Percentiles rank a stretch among this genome's conserved stretches.
Conservation (phyloP, 2,113 vertebrate species). For the Clinocottus analis region DNA sequence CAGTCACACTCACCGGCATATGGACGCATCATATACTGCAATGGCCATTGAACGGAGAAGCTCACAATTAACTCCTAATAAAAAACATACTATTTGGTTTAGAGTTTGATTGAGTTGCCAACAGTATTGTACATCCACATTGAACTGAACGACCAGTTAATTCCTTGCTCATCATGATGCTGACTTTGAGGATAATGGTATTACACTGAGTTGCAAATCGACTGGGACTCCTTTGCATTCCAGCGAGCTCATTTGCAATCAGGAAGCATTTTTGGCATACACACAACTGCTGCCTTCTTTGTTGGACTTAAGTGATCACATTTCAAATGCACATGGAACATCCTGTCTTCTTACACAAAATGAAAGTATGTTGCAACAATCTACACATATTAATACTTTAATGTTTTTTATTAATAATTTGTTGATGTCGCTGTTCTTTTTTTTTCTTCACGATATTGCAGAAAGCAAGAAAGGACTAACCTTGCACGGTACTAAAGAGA, state of each 20-base stretch:
- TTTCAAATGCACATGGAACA: constrained; percentile 15
- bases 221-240: not conserved
- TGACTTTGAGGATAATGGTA: constrained; percentile 1
- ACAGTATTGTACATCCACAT: not conserved
- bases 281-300: constrained; percentile 25
- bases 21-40: not conserved
- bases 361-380: not conserved
- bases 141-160: not conserved
- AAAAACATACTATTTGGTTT: not conserved
- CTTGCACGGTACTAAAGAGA: not conserved
- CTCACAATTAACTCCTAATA: not conserved
- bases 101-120: not conserved
- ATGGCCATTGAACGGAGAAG: constrained; percentile 1
- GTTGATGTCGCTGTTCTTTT: not conserved
- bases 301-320: constrained; percentile 25
- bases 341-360: constrained; percentile 13
- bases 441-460: not conserved
- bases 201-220: not conserved
- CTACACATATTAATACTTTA: not conserved
- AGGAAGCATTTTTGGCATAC: constrained; percentile 21
- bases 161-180: not conserved
- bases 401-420: constrained; percentile 4
- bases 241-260: constrained; percentile 38
- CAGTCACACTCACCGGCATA: not conserved
- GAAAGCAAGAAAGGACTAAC: not conserved